Evolutionary conservation across 2,888 invertebrate genomes (phyloP).

Genomic region (Archips xylosteana): DNA sequence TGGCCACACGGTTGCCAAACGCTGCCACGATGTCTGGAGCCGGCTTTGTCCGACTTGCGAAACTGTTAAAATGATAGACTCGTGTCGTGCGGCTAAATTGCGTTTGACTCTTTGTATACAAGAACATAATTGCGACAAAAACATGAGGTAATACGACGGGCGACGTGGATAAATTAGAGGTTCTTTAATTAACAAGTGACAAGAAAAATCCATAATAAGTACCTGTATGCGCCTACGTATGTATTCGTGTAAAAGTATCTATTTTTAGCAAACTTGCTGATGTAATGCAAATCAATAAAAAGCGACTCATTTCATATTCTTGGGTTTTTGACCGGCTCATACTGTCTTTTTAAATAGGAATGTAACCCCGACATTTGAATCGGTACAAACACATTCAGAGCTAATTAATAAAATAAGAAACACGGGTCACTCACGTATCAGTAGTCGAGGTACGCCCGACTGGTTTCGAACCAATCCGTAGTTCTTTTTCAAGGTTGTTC

Average conservation of each 20-base stretch:
- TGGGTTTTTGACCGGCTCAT: neutral
- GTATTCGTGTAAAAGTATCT: too few species aligned
- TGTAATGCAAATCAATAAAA: neutral
- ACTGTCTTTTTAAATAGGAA: neutral
- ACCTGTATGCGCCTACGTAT: too few species aligned
- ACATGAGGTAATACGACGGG: neutral
- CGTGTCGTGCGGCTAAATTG: slow-evolving; percentile 11
- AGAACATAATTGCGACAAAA: slow-evolving; percentile 11
- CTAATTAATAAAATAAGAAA: too few species aligned
- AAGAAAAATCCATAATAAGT: neutral
- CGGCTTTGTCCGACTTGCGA: slow-evolving; percentile 27
- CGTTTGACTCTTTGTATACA: slow-evolving; percentile 5
- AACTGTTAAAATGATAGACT: slow-evolving; percentile 21
- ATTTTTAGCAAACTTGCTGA: neutral
- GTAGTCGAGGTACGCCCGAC: too few species aligned
- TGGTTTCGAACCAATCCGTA: too few species aligned
- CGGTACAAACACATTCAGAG: too few species aligned
- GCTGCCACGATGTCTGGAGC: slow-evolving; percentile 11
- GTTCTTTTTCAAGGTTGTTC: too few species aligned
- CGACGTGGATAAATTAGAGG: neutral
- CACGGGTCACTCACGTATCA: too few species aligned
- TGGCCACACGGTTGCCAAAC: slow-evolving; percentile 32
- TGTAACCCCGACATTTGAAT: neutral
- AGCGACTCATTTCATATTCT: neutral
- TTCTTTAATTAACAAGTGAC: neutral